Evolutionary conservation across 1,140 invertebrate genomes (phyloP).

Genomic region (Diprion similis): DNA sequence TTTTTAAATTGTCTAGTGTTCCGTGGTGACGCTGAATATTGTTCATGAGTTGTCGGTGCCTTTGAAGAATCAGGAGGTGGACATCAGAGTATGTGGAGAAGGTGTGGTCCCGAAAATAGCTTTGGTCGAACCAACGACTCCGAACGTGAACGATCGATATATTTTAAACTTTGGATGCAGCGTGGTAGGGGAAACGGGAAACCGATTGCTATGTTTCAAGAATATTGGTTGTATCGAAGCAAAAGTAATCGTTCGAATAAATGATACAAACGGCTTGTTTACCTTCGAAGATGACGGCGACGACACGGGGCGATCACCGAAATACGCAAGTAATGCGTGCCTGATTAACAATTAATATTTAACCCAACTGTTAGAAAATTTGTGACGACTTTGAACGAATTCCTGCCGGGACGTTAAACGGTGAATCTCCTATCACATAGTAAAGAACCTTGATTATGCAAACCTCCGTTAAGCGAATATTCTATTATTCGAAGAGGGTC

Average conservation of each 20-base stretch:
- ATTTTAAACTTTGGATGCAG: conserved; percentile 38
- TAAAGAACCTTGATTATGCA: too few relatives aligned
- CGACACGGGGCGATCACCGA: background rate
- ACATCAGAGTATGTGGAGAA: conserved; percentile 44
- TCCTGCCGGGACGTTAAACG: too few relatives aligned
- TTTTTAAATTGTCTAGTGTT: conserved; percentile 30
- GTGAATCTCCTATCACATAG: too few relatives aligned
- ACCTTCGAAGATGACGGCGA: conserved; percentile 1
- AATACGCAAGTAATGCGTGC: background rate
- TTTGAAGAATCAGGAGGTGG: conserved; percentile 29
- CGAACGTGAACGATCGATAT: conserved; percentile 14
- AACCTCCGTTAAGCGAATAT: too few relatives aligned
- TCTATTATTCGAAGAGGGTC: too few relatives aligned
- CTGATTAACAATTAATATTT: too few relatives aligned
- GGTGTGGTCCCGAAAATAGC: conserved; percentile 47
- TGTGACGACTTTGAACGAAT: too few relatives aligned
- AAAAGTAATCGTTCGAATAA: conserved; percentile 38
- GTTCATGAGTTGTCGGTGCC: conserved; percentile 32
- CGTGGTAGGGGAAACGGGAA: conserved; percentile 30
- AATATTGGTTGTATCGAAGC: conserved; percentile 43
- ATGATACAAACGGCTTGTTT: conserved; percentile 30
- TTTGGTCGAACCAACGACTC: conserved; percentile 34
- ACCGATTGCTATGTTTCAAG: conserved; percentile 31
- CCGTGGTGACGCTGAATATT: conserved; percentile 32
- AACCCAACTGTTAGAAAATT: too few relatives aligned